Evolutionary conservation across 2,797 vertebrate genomes (phyloP).

Genomic region (Mus minutoides): DNA sequence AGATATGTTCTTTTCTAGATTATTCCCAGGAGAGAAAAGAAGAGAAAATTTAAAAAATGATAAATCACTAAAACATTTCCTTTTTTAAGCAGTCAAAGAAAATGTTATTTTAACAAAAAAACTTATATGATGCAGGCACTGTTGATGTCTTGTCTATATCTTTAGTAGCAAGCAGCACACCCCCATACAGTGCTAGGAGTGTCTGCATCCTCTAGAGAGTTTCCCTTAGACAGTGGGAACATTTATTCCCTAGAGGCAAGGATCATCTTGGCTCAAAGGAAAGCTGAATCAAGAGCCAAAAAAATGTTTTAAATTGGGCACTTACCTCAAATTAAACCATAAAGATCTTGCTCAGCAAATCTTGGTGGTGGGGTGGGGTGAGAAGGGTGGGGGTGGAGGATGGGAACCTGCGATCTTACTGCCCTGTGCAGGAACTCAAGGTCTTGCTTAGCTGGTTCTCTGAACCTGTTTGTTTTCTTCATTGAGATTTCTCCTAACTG

Average conservation of each 20-base stretch:
- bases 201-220: background rate
- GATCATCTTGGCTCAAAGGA: background rate
- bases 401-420: background rate
- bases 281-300: background rate
- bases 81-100: background rate
- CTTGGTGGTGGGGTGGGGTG: background rate
- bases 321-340: background rate
- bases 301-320: background rate
- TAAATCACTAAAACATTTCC: background rate
- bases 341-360: background rate
- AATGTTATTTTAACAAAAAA: background rate
- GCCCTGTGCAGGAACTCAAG: background rate
- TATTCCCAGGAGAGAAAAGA: background rate
- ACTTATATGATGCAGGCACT: background rate
- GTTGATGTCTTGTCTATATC: background rate
- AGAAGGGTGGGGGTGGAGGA: background rate
- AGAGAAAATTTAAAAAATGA: background rate
- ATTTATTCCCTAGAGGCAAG: background rate
- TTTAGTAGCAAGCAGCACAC: no score
- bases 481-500: background rate
- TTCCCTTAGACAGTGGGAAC: background rate
- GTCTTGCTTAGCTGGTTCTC: background rate
- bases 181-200: background rate
- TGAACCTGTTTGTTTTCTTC: background rate
- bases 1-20: background rate